A percentile compares a stretch with the other conserved stretches of the same genome.
Conservation (phyloP, 64 coral and sea anemone species). For the Montipora cactus region DNA sequence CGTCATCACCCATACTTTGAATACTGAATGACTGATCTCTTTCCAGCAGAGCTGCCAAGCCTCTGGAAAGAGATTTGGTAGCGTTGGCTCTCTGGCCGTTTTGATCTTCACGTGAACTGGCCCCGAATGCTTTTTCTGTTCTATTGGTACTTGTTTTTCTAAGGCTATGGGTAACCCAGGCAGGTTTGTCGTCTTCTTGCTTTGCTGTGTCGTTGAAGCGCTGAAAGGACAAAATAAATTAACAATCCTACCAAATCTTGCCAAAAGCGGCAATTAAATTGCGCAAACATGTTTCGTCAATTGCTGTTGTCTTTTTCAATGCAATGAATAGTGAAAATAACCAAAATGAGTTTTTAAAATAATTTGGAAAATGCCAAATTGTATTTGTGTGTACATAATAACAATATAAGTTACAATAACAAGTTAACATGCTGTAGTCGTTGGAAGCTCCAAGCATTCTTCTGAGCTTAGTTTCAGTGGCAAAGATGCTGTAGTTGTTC, state of each 20-base stretch:
- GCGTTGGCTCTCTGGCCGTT: constrained; percentile 10
- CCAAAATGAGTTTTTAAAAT: no score
- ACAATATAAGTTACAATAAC: no score
- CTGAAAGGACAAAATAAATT: background rate
- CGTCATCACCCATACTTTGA: background rate
- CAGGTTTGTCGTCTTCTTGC: constrained; percentile 10
- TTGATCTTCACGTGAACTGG: background rate
- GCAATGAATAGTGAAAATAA: no score
- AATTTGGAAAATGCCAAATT: no score
- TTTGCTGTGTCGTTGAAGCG: background rate
- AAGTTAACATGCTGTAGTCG: no score
- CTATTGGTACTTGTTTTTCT: constrained; percentile 2
- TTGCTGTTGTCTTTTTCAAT: no score
- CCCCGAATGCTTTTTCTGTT: background rate
- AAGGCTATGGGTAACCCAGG: constrained; percentile 11
- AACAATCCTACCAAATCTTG: background rate
- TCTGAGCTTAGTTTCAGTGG: no score
- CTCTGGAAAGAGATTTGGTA: constrained; percentile 41
- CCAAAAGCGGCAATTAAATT: no score
- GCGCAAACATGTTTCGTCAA: no score
- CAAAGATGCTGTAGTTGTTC: no score
- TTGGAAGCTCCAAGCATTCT: no score
- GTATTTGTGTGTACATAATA: no score
- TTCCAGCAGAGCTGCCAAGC: constrained; percentile 47
- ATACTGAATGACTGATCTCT: constrained; percentile 11